Percentiles rank a stretch among this genome's conserved stretches.
phyloP scores from a whole-genome alignment of 2,797 vertebrate genomes.

The Sciaenops ocellatus region DNA sequence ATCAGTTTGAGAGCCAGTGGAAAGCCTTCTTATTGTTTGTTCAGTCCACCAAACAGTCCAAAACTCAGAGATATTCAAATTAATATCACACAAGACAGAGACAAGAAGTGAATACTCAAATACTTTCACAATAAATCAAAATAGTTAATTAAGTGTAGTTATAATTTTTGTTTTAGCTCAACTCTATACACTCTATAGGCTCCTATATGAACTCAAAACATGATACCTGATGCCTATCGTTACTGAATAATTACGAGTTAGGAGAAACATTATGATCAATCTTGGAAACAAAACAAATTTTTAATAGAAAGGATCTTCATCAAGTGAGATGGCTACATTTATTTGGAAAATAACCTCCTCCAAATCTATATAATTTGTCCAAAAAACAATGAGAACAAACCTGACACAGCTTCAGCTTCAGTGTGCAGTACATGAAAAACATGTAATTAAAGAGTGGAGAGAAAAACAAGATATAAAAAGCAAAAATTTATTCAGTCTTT shows the following conservation, averaged over 20 bases:
- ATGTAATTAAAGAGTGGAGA: conserved; percentile 22
- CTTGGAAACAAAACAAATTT: neutral
- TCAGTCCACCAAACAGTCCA: too few species aligned
- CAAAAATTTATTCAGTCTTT: conserved; percentile 85
- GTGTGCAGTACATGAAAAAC: neutral
- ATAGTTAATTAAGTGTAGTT: neutral
- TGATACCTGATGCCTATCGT: neutral
- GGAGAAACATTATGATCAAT: neutral
- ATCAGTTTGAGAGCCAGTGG: too few species aligned
- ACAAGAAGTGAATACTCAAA: neutral
- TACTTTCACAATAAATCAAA: neutral
- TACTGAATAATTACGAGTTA: neutral
- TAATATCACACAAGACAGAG: neutral
- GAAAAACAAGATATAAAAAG: conserved; percentile 75
- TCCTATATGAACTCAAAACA: neutral
- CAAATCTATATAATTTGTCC: neutral
- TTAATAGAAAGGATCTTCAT: too few species aligned
- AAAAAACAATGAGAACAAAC: neutral
- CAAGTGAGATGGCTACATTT: too few species aligned
- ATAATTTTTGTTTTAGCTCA: neutral
- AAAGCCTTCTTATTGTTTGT: too few species aligned
- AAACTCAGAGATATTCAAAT: neutral
- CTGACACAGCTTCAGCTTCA: neutral
- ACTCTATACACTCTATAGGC: neutral
- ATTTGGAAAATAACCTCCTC: too few species aligned